Percentiles rank a stretch among this genome's conserved stretches.
These are phyloP conservation scores for Delphinapterus leucas DNA, from an alignment of 2,113 vertebrate genomes.

Conservation along the genomic window DNA sequence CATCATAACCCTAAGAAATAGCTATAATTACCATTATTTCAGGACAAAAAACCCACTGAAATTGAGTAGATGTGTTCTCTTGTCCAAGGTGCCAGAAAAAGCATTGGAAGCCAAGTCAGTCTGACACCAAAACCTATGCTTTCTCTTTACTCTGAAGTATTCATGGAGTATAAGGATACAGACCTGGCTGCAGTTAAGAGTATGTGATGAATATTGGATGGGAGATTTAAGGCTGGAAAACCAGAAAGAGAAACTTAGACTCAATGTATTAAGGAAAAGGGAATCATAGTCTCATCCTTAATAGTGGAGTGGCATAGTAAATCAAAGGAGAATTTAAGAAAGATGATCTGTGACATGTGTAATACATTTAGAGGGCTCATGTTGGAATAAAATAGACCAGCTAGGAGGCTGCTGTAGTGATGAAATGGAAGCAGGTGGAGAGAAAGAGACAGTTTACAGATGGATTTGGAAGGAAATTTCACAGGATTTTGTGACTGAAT, in stretches of 20 bases:
- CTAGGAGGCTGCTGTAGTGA: not conserved
- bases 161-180: not conserved
- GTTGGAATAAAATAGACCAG: not conserved
- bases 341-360: not conserved
- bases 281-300: not conserved
- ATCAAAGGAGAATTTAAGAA: constrained; percentile 34
- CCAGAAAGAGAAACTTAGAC: not conserved
- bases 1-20: not conserved
- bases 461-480: constrained; percentile 44
- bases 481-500: constrained; percentile 39
- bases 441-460: not conserved
- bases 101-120: not conserved
- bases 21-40: not conserved
- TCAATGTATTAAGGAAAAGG: not conserved
- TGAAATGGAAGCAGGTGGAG: not conserved
- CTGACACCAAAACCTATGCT: not conserved
- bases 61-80: not conserved
- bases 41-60: not conserved
- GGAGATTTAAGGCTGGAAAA: not conserved
- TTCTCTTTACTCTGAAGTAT: not conserved
- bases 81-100: not conserved
- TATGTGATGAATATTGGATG: not conserved
- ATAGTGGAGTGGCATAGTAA: not conserved
- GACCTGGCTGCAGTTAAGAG: not conserved
- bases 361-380: not conserved